A percentile compares a stretch with the other conserved stretches of the same genome.
Conservation (phyloP, 1,140 invertebrate genomes). For the Steinernema khuongi region DNA sequence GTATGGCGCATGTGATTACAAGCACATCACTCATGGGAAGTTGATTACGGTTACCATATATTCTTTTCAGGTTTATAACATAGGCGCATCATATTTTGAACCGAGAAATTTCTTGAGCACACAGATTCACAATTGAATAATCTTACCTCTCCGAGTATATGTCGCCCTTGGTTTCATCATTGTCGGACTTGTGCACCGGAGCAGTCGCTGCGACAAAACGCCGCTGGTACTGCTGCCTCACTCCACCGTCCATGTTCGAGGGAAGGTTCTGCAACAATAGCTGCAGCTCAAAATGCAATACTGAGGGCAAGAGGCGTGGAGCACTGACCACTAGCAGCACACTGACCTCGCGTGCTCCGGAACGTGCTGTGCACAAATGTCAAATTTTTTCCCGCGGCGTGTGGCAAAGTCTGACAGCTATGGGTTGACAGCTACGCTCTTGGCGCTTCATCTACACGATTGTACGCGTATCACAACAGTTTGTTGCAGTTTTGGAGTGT, state of each 20-base stretch:
- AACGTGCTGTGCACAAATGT: not conserved
- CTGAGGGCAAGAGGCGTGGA: not conserved
- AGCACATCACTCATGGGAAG: no score
- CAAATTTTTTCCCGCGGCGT: constrained; percentile 12
- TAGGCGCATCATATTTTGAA: no score
- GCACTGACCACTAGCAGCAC: no score
- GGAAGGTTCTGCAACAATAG: constrained; percentile 6
- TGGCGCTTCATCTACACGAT: no score
- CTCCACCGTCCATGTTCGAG: not conserved
- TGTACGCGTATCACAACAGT: no score
- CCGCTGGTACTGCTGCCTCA: constrained; percentile 6
- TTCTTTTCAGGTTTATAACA: no score
- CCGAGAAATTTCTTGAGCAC: no score
- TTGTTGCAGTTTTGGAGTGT: no score
- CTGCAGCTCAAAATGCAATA: not conserved
- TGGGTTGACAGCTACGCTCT: no score
- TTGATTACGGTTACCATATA: no score
- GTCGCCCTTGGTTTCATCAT: not conserved
- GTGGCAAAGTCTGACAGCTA: not conserved
- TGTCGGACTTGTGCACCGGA: not conserved
- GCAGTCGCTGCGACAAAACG: not conserved
- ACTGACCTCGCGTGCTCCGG: not conserved
- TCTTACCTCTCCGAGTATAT: not conserved
- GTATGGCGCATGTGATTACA: no score
- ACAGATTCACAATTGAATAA: no score